Base-by-base conservation (phyloP, 2,113 vertebrate genomes). In the Climacteris rufus region DNA sequence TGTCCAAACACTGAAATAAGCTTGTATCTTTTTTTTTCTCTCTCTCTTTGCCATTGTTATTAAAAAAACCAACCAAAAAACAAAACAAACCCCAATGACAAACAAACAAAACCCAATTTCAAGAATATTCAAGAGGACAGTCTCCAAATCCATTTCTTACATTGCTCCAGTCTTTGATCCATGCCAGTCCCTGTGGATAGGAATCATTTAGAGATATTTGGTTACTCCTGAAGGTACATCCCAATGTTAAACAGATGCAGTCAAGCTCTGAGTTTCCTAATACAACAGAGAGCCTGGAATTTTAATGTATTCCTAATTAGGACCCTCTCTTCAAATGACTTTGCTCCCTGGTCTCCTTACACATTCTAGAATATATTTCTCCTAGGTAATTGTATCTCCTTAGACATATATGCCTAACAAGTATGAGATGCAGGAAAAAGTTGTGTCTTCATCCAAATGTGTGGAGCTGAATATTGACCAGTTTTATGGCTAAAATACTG, bases 291-390 rank as follows among this genome's bases (percentile, higher is more conserved):
- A 90, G n/a, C 21, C 70, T 92, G 75, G 27, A 85, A 85, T 92
- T 79, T 71, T 92, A 80, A 69, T 90, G 7, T 57, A n/a, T 76
- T 78, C 79, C 61, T 71, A 30, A 66, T 70, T 78, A 66, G 35
- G 18, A 75, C 60, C 33, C n/a, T 87, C 6, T 14, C 37, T 91
- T 93, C 70, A 68, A 72, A 44, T 85, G 3, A n/a, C 49, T 89
- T 79, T 76, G 31, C n/a, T 87, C 49, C 10, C 76, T 71, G 23
- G 11, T 71, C 76, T 85, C 47, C 39, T 88, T 64, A 66, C 30
- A 30, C 2, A 39, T 60, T 79, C 49, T 60, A 40, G 71, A 76
- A 56, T 85, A 14, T 64, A 56, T 72, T 90, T 83, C 53, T 72
- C 33, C 30, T 23, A 49, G 25, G 30, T 33, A 53, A 54, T 42